Evolutionary conservation across 2,113 vertebrate species (phyloP).

Genomic region (Zeus faber): DNA sequence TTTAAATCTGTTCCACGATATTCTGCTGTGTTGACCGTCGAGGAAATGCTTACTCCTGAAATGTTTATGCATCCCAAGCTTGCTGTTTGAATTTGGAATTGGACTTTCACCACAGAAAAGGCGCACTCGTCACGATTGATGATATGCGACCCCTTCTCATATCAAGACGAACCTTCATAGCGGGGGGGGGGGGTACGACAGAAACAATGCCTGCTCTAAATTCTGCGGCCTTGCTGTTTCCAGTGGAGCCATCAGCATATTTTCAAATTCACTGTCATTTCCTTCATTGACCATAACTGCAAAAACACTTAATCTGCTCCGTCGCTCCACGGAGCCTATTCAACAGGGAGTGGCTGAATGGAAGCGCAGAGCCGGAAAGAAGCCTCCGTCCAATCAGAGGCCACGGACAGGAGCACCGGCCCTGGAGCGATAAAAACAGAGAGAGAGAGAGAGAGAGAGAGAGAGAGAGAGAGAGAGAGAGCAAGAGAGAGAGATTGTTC

Average conservation of each 20-base stretch:
- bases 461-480: constrained; percentile 3
- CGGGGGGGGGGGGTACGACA: constrained; percentile 2
- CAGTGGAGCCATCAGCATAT: constrained; percentile 68
- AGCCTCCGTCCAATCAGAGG: constrained; percentile 53
- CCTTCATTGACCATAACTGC: constrained; percentile 61
- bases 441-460: constrained; percentile 2
- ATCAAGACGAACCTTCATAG: constrained; percentile 21
- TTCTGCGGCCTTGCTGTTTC: constrained; percentile 49
- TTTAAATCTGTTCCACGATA: no score
- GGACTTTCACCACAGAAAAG: no score
- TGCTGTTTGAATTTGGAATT: no score
- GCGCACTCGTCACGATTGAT: no score
- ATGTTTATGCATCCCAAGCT: no score
- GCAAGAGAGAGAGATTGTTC: constrained; percentile 19
- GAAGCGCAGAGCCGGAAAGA: constrained; percentile 52
- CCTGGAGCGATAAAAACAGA: constrained; percentile 20
- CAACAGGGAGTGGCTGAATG: constrained; percentile 51
- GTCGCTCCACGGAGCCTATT: constrained; percentile 46
- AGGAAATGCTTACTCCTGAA: no score
- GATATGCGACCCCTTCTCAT: constrained; percentile 27
- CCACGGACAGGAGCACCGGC: constrained; percentile 15
- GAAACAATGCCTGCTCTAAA: constrained; percentile 39
- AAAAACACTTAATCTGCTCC: constrained; percentile 57
- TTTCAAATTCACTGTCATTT: constrained; percentile 66
- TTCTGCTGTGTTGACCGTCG: no score